Evolutionary conservation across 2,888 invertebrate genomes (phyloP).

Genomic region (Pemphredon lugubris): DNA sequence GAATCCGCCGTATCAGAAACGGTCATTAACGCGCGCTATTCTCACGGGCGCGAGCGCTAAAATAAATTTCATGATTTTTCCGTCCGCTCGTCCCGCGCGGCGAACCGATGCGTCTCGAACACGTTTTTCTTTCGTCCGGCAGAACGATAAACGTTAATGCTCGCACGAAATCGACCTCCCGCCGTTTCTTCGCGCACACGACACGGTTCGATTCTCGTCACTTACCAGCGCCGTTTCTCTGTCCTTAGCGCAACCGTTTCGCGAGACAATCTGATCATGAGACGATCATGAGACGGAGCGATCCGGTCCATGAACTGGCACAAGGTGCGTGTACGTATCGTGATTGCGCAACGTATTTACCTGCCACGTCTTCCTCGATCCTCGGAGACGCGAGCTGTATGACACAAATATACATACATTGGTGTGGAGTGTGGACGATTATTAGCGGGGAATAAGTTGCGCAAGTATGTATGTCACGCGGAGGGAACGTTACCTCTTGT

Average conservation of each 20-base stretch:
- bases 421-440: not conserved
- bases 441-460: too few relatives aligned
- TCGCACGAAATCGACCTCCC: not conserved
- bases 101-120: not conserved
- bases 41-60: not conserved
- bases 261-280: not conserved
- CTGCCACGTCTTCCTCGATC: not conserved
- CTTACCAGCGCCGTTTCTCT: too few relatives aligned
- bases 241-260: not conserved
- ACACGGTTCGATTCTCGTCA: too few relatives aligned
- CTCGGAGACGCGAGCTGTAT: not conserved
- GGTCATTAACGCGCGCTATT: not conserved
- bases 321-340: constrained; percentile 46
- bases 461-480: too few relatives aligned
- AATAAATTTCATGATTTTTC: too few relatives aligned
- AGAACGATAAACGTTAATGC: too few relatives aligned
- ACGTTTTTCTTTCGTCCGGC: too few relatives aligned
- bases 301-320: constrained; percentile 61
- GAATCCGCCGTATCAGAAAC: not conserved
- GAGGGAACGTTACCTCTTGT: too few relatives aligned
- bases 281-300: constrained; percentile 29
- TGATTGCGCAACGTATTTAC: not conserved
- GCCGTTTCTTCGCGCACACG: not conserved
- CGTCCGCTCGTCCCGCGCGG: too few relatives aligned
- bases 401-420: not conserved